phyloP scores from a whole-genome alignment of 2,888 invertebrate species.

The Petrolisthes manimaculis region DNA sequence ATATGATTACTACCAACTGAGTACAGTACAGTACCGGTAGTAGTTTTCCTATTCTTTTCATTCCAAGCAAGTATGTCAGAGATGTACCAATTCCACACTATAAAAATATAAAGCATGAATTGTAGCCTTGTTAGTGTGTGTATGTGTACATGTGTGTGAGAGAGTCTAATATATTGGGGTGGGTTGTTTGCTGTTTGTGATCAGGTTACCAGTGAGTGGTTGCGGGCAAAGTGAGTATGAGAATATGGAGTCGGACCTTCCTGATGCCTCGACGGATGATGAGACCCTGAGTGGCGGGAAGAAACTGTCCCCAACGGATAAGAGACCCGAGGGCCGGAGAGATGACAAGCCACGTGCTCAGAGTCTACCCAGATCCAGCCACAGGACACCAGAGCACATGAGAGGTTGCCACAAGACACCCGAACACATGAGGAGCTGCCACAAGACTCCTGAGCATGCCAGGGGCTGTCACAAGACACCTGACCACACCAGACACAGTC shows the following conservation, averaged over 20 bases:
- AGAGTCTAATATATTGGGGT: not conserved
- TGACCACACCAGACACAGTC: slow-evolving; percentile 6
- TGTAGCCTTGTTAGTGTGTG: too few species aligned
- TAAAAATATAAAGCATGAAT: too few species aligned
- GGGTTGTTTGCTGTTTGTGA: slow-evolving; percentile 19
- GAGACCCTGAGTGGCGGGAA: slow-evolving; percentile 13
- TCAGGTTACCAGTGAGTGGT: slow-evolving; percentile 35
- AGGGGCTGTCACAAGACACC: not conserved
- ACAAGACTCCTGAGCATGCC: slow-evolving; percentile 23
- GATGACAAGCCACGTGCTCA: slow-evolving; percentile 14
- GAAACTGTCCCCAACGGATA: slow-evolving; percentile 16
- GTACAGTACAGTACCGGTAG: not conserved
- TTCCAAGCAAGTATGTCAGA: not conserved
- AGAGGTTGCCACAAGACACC: slow-evolving; percentile 16
- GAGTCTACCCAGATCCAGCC: slow-evolving; percentile 11
- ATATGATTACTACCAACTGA: not conserved
- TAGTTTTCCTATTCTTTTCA: not conserved
- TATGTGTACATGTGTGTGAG: too few species aligned
- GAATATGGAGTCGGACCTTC: slow-evolving; percentile 50
- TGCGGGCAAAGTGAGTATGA: slow-evolving; percentile 58
- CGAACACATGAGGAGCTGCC: slow-evolving; percentile 22
- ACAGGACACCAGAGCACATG: slow-evolving; percentile 4
- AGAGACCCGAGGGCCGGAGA: slow-evolving; percentile 22
- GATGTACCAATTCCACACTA: too few species aligned
- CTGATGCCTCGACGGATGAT: slow-evolving; percentile 51